phyloP scores from a whole-genome alignment of 1,140 invertebrate species.

The Scaptomyza montana region DNA sequence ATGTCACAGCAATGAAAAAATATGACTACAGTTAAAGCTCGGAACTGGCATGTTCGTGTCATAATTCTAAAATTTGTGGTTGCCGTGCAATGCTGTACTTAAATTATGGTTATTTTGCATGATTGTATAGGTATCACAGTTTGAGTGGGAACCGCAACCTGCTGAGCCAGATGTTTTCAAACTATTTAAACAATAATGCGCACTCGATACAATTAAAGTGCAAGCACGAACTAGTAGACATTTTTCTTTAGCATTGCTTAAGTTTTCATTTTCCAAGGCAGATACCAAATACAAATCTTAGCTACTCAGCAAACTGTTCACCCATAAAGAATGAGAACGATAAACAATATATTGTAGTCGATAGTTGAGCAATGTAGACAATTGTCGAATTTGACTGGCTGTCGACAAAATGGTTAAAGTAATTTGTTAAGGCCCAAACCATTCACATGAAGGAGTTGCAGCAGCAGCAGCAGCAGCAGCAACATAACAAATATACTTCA shows the following conservation, averaged over 20 bases:
- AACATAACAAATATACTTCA: slow-evolving; percentile 79
- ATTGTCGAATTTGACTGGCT: slow-evolving; percentile 50
- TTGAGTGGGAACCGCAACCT: slow-evolving; percentile 27
- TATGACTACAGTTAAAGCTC: slow-evolving; percentile 42
- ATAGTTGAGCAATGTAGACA: slow-evolving; percentile 41
- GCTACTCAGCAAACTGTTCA: slow-evolving; percentile 6
- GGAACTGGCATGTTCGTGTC: slow-evolving; percentile 53
- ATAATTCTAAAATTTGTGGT: slow-evolving; percentile 76
- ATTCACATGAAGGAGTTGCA: slow-evolving; percentile 15
- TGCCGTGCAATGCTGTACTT: slow-evolving; percentile 46
- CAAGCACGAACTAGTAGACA: too few relatives aligned
- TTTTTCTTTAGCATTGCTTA: not conserved
- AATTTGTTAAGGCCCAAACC: slow-evolving; percentile 38
- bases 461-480: slow-evolving; percentile 56
- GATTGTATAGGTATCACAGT: slow-evolving; percentile 14
- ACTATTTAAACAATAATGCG: slow-evolving; percentile 3
- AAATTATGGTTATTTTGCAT: slow-evolving; percentile 55
- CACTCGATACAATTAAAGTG: too few relatives aligned
- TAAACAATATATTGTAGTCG: slow-evolving; percentile 31
- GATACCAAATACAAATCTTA: not conserved
- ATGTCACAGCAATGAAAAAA: slow-evolving; percentile 42
- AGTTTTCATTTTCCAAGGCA: not conserved
- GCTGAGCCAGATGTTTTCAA: slow-evolving; percentile 29
- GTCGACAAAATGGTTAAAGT: slow-evolving; percentile 46
- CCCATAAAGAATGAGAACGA: slow-evolving; percentile 28